A percentile compares a stretch with the other conserved stretches of the same genome.
Evolutionary conservation across 2,113 vertebrate species (phyloP).

Genomic region (Glaucomys volans): DNA sequence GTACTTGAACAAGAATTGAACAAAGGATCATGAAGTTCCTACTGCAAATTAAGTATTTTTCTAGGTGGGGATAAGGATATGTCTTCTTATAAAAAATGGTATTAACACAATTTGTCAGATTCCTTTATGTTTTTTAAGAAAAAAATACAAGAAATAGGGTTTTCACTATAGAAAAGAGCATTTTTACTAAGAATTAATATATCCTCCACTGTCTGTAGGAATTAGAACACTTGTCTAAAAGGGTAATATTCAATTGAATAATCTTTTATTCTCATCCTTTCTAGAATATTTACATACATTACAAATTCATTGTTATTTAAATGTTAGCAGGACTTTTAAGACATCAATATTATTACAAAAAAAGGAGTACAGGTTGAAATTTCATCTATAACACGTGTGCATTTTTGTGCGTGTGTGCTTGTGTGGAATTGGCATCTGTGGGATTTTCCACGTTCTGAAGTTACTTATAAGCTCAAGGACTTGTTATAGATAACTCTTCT

Average conservation of each 20-base stretch:
- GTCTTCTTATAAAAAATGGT: not conserved
- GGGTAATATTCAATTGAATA: not conserved
- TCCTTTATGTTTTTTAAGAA: not conserved
- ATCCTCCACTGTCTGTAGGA: not conserved
- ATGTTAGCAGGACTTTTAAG: not conserved
- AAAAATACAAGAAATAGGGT: not conserved
- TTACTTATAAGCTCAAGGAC: conserved; percentile 34
- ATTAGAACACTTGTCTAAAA: not conserved
- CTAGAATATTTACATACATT: not conserved
- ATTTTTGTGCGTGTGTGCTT: not conserved
- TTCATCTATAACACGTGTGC: not conserved
- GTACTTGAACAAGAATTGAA: not conserved
- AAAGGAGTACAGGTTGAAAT: not conserved
- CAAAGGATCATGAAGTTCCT: not conserved
- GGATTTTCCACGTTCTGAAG: not conserved
- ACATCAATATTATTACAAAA: not conserved
- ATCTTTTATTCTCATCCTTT: not conserved
- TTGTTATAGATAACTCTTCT: not conserved
- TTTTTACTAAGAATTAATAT: not conserved
- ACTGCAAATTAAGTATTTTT: not conserved
- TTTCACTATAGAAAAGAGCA: not conserved
- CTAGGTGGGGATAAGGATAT: not conserved
- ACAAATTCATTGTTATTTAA: not conserved
- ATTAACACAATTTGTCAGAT: not conserved
- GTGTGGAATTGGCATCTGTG: not conserved